A percentile compares a stretch with the other conserved stretches of the same genome.
Evolutionary conservation across 1,140 invertebrate species (phyloP).

Genomic region (Adoxophyes honmai): DNA sequence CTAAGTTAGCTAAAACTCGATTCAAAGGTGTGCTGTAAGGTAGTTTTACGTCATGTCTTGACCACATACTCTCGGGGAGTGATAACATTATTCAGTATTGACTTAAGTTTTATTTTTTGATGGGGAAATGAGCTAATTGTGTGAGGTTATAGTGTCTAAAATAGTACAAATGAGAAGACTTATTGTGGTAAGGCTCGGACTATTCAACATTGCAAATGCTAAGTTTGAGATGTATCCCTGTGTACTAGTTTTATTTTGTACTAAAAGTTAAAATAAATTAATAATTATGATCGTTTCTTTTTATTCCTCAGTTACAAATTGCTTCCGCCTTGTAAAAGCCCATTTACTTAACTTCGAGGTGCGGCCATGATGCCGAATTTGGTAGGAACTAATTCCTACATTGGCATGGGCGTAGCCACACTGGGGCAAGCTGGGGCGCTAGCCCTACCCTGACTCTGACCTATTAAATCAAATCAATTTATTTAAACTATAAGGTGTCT

Average conservation of each 20-base stretch:
- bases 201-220: slow-evolving; percentile 76
- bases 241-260: slow-evolving; percentile 79
- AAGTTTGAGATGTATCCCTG: slow-evolving; percentile 77
- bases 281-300: slow-evolving; percentile 49
- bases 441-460: no score
- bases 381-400: no score
- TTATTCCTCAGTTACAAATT: slow-evolving; percentile 29
- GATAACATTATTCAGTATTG: slow-evolving; percentile 76
- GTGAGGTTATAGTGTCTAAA: slow-evolving; percentile 76
- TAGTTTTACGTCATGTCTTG: slow-evolving; percentile 56
- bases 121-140: slow-evolving; percentile 70
- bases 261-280: slow-evolving; percentile 77
- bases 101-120: slow-evolving; percentile 68
- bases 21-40: slow-evolving; percentile 56
- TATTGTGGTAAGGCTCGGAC: slow-evolving; percentile 76
- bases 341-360: no score
- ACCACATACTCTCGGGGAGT: slow-evolving; percentile 62
- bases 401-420: no score
- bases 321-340: no score
- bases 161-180: slow-evolving; percentile 80
- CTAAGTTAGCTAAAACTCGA: slow-evolving; percentile 60
- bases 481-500: no score
- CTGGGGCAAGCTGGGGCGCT: no score
- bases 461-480: no score
- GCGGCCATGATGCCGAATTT: no score